Evolutionary conservation across 2,797 vertebrate species (phyloP).

Genomic region (Acanthornis magna): DNA sequence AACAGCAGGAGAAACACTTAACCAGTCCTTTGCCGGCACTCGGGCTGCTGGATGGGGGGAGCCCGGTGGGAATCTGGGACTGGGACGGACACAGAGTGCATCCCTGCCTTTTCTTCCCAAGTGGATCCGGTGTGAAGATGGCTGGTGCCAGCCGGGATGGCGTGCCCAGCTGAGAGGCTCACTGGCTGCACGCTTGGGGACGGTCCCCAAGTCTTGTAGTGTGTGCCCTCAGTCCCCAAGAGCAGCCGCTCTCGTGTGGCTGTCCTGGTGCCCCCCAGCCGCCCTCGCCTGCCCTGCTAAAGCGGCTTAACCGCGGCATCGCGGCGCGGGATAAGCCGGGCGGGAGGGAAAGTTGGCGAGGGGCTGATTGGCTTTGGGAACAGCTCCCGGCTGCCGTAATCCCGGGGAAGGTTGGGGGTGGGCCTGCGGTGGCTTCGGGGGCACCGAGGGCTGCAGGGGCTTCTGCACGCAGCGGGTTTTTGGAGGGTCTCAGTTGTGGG

Average conservation of each 20-base stretch:
- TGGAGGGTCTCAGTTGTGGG: fast-evolving
- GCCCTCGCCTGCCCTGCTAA: slow-evolving; percentile 10
- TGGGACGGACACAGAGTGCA: background rate
- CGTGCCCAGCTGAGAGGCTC: background rate
- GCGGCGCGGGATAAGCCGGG: slow-evolving; percentile 26
- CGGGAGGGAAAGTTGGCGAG: slow-evolving; percentile 61
- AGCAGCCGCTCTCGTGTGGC: background rate
- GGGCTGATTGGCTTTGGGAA: slow-evolving; percentile 35
- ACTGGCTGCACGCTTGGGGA: fast-evolving
- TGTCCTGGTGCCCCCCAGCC: background rate
- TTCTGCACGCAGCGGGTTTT: fast-evolving
- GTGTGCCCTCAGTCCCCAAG: background rate
- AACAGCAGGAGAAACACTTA: slow-evolving; percentile 51
- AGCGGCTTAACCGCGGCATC: slow-evolving; percentile 46
- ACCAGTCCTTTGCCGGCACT: slow-evolving; percentile 1
- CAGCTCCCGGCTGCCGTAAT: background rate
- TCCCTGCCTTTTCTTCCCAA: background rate
- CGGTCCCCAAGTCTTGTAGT: background rate
- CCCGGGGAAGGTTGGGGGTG: background rate
- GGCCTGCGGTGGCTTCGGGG: fast-evolving
- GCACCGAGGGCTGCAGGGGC: background rate
- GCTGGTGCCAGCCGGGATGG: fast-evolving
- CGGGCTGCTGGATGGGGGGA: background rate
- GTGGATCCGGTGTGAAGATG: background rate
- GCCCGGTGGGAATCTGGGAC: fast-evolving